Evolutionary conservation across 2,113 vertebrate genomes (phyloP).

Genomic region (Megaleporinus macrocephalus): DNA sequence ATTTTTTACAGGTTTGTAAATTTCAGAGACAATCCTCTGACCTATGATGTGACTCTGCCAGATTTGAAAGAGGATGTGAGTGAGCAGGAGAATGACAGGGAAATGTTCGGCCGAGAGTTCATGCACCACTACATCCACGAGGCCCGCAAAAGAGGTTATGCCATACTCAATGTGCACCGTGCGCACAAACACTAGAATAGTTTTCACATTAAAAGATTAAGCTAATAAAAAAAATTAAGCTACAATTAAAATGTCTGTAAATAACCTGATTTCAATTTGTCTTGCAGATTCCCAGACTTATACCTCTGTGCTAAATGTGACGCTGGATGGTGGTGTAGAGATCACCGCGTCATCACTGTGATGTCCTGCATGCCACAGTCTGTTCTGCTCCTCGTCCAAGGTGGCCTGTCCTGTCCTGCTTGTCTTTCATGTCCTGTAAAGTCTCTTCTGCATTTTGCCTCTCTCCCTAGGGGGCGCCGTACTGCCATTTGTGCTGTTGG

Average conservation of each 20-base stretch:
- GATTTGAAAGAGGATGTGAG: slow-evolving; percentile 47
- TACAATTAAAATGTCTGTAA: neutral
- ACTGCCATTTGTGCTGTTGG: slow-evolving; percentile 9
- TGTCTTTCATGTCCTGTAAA: slow-evolving; percentile 12
- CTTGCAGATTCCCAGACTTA: slow-evolving; percentile 58
- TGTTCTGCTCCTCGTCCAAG: neutral
- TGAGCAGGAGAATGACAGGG: slow-evolving; percentile 84
- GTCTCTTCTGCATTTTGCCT: neutral
- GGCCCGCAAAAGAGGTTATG: slow-evolving; percentile 72
- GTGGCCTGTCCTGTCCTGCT: slow-evolving; percentile 12
- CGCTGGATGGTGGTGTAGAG: slow-evolving; percentile 31
- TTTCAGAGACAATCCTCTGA: slow-evolving; percentile 93
- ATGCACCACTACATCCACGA: slow-evolving; percentile 91
- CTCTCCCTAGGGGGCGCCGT: slow-evolving; percentile 14
- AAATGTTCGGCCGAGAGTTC: slow-evolving; percentile 91
- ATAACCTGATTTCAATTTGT: slow-evolving; percentile 22
- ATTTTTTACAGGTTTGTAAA: slow-evolving; percentile 91
- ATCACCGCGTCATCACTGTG: slow-evolving; percentile 4
- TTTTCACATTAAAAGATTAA: neutral
- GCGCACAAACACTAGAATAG: slow-evolving; percentile 46
- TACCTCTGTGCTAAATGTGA: slow-evolving; percentile 57
- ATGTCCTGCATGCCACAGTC: slow-evolving; percentile 38
- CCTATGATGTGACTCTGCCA: slow-evolving; percentile 81
- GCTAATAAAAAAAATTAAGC: neutral
- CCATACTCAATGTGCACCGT: slow-evolving; percentile 65